These are phyloP conservation scores for Tetrapedia diversipes DNA, from an alignment of 2,888 invertebrate species.

Conservation along the genomic window DNA sequence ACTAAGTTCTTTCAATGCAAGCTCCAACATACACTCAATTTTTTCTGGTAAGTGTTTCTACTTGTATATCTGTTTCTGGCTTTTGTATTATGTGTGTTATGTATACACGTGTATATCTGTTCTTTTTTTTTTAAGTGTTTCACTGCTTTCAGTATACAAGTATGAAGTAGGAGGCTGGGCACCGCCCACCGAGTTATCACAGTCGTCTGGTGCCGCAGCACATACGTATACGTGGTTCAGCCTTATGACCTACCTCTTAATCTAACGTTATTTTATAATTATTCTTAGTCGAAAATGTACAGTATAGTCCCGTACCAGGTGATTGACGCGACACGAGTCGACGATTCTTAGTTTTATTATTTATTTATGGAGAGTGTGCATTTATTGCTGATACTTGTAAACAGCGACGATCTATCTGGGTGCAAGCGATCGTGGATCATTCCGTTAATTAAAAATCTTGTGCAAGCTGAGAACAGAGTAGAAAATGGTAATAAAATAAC, in stretches of 20 bases:
- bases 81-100: conserved; percentile 20
- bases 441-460: neutral
- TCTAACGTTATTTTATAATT: conserved; percentile 62
- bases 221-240: conserved; percentile 83
- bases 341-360: conserved; percentile 43
- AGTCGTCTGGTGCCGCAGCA: conserved; percentile 83
- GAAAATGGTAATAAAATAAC: conserved; percentile 1
- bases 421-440: conserved; percentile 39
- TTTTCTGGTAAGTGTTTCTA: conserved; percentile 67
- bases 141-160: conserved; percentile 79
- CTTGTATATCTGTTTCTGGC: conserved; percentile 46
- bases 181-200: conserved; percentile 83
- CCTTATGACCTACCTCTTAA: conserved; percentile 82
- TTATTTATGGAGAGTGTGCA: conserved; percentile 34
- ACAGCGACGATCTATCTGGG: conserved; percentile 50
- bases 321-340: conserved; percentile 45
- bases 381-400: conserved; percentile 65
- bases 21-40: conserved; percentile 71
- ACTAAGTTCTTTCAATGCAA: conserved; percentile 53
- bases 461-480: neutral
- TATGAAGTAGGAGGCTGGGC: conserved; percentile 83
- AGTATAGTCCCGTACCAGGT: conserved; percentile 73
- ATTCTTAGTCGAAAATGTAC: conserved; percentile 62
- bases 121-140: conserved; percentile 65
- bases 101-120: conserved; percentile 5